Conservation (phyloP, 2,113 vertebrate species). For the Pteruthius melanotis region DNA sequence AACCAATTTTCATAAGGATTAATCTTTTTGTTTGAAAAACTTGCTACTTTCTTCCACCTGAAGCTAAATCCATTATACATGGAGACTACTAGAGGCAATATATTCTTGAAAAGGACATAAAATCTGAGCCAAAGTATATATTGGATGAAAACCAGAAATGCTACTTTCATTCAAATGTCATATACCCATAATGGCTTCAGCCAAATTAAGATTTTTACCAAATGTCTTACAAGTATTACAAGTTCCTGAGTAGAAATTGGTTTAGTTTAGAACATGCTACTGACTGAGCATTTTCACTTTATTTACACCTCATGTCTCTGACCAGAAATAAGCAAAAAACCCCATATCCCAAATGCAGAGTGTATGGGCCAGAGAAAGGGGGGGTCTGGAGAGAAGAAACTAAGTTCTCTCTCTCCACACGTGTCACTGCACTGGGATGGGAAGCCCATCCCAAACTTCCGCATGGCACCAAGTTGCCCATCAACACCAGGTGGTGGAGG, state of each 20-base stretch:
- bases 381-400: neutral
- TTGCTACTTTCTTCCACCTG: constrained; percentile 15
- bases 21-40: constrained; percentile 55
- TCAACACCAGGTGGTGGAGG: neutral
- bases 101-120: neutral
- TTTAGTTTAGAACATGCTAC: neutral
- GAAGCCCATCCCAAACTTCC: neutral
- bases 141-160: neutral
- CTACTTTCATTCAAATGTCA: neutral
- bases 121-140: neutral
- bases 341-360: neutral
- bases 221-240: constrained; percentile 39
- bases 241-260: neutral
- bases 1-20: constrained; percentile 35
- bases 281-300: neutral
- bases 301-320: neutral
- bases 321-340: neutral
- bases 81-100: neutral
- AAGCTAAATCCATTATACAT: constrained; percentile 3
- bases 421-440: neutral
- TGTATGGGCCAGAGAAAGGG: neutral
- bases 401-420: neutral
- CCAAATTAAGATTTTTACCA: constrained; percentile 10
- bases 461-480: neutral
- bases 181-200: neutral